Conservation (phyloP, 37 sponge, comb jelly and placozoan species). For the Beroe ovata region DNA sequence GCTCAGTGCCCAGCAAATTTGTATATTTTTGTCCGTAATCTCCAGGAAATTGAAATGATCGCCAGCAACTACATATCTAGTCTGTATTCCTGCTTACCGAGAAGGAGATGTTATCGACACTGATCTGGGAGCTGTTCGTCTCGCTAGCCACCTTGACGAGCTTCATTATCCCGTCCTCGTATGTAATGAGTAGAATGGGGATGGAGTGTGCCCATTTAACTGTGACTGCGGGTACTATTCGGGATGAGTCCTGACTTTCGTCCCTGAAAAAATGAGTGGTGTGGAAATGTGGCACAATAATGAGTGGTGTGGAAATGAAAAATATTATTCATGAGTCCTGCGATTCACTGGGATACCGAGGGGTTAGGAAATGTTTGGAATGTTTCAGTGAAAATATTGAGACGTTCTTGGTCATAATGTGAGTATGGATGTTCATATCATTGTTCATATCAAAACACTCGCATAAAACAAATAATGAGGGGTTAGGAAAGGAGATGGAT, state of each 20-base stretch:
- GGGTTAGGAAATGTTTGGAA: too few relatives aligned
- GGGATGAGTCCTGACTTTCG: slow-evolving; percentile 2
- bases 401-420: too few relatives aligned
- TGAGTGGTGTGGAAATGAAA: too few relatives aligned
- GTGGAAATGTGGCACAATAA: too few relatives aligned
- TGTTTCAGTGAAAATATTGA: too few relatives aligned
- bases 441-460: not conserved
- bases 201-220: slow-evolving; percentile 47
- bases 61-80: too few relatives aligned
- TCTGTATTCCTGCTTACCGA: too few relatives aligned
- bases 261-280: slow-evolving; percentile 24
- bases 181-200: slow-evolving; percentile 38
- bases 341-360: too few relatives aligned
- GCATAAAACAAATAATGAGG: not conserved
- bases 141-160: slow-evolving; percentile 58
- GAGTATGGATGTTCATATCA: not conserved
- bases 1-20: too few relatives aligned
- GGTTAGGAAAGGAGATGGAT: not conserved
- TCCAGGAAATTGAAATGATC: too few relatives aligned
- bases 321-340: too few relatives aligned
- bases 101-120: slow-evolving; percentile 61
- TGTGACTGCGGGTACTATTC: slow-evolving; percentile 44
- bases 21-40: too few relatives aligned
- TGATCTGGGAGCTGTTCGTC: slow-evolving; percentile 62
- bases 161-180: slow-evolving; percentile 64